These are phyloP conservation scores for Coilia nasus DNA, from an alignment of 2,797 vertebrate genomes.

Conservation along the genomic window DNA sequence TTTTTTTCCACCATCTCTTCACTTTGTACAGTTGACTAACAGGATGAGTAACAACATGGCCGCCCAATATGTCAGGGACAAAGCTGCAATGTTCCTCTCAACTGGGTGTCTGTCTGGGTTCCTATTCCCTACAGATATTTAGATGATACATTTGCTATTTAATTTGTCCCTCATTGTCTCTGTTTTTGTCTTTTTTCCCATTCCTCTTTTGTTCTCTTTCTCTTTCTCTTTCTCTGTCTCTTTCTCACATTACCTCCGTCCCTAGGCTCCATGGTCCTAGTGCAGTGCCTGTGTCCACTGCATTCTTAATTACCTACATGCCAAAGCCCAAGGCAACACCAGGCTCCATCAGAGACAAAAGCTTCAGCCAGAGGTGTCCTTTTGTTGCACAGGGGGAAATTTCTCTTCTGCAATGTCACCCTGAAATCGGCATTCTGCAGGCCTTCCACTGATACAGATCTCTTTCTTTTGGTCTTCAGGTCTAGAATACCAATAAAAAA, in stretches of 20 bases:
- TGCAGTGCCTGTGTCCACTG: not conserved
- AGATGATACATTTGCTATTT: not conserved
- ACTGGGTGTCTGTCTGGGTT: not conserved
- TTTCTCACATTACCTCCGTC: not conserved
- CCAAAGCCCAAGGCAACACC: not conserved
- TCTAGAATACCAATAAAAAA: not conserved
- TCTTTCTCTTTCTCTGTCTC: not conserved
- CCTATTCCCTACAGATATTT: conserved; percentile 1
- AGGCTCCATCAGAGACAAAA: not conserved
- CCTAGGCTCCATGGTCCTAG: not conserved
- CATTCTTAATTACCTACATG: conserved; percentile 20
- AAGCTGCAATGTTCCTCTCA: not conserved
- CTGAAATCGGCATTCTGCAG: conserved; percentile 12
- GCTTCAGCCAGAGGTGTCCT: conserved; percentile 6
- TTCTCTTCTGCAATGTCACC: conserved; percentile 17
- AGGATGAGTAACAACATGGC: not conserved
- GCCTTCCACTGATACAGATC: not conserved
- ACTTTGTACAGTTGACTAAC: not conserved
- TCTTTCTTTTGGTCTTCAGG: not conserved
- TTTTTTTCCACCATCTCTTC: not conserved
- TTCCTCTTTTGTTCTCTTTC: not conserved
- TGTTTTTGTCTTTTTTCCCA: not conserved
- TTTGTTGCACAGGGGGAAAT: not conserved
- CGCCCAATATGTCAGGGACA: not conserved
- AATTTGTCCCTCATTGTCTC: not conserved